These are phyloP conservation scores for Porites rus DNA, from an alignment of 92 coral and sea anemone genomes.

Conservation along the genomic window DNA sequence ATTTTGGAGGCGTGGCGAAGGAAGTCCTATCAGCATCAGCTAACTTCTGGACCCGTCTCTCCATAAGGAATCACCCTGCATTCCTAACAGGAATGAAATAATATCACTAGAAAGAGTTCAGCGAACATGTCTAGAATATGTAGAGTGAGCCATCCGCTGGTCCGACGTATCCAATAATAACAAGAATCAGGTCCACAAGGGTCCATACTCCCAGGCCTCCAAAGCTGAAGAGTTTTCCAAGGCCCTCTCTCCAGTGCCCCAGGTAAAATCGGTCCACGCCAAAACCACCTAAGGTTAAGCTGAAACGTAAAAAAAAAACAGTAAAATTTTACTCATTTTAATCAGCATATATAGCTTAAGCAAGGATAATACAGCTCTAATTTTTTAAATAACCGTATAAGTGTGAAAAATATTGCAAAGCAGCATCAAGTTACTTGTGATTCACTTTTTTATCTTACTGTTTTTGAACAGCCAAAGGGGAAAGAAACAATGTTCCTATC, in stretches of 20 bases:
- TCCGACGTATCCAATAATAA: slow-evolving; percentile 87
- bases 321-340: too few relatives aligned
- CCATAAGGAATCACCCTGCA: background rate
- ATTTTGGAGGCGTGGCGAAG: too few relatives aligned
- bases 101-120: background rate
- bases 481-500: too few relatives aligned
- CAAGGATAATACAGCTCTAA: too few relatives aligned
- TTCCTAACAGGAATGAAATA: background rate
- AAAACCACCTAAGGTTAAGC: slow-evolving; percentile 98
- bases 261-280: slow-evolving; percentile 98
- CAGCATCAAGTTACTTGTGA: too few relatives aligned
- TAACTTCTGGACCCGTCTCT: too few relatives aligned
- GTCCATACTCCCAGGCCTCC: slow-evolving; percentile 99
- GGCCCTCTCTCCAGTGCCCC: slow-evolving; percentile 99
- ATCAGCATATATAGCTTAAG: too few relatives aligned
- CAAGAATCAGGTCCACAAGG: slow-evolving; percentile 89
- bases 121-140: slow-evolving; percentile 69
- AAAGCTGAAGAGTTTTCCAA: slow-evolving; percentile 97
- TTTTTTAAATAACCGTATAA: too few relatives aligned
- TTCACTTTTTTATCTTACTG: too few relatives aligned
- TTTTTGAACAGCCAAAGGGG: too few relatives aligned
- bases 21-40: too few relatives aligned
- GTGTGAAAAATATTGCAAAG: too few relatives aligned
- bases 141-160: slow-evolving; percentile 96
- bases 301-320: slow-evolving; percentile 24